Percentiles rank a stretch among this genome's conserved stretches.
phyloP scores from a whole-genome alignment of 2,113 vertebrate species.

The Oreotrochilus melanogaster region DNA sequence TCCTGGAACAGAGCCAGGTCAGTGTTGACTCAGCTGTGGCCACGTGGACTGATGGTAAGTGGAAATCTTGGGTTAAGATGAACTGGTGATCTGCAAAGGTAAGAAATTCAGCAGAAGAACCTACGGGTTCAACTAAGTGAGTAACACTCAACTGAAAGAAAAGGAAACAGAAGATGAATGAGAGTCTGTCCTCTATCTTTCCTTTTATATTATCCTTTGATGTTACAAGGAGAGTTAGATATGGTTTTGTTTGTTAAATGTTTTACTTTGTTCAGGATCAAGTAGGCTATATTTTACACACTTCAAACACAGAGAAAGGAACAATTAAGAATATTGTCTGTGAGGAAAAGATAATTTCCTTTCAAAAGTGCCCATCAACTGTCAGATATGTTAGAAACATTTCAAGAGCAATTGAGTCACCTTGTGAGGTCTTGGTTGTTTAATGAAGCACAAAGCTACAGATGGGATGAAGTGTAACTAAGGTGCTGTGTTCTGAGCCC shows the following conservation, averaged over 20 bases:
- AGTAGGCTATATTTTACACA: neutral
- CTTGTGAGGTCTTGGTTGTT: neutral
- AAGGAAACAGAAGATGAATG: neutral
- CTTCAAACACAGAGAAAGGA: constrained; percentile 1
- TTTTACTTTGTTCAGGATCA: neutral
- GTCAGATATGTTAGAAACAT: constrained; percentile 9
- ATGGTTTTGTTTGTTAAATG: neutral
- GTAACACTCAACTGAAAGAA: neutral
- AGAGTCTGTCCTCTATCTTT: neutral
- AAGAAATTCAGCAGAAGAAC: constrained; percentile 17
- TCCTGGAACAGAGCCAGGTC: neutral
- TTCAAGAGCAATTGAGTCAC: neutral
- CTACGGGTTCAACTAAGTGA: neutral
- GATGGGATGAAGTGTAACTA: neutral
- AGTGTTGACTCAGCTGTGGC: neutral
- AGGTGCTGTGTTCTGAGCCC: neutral
- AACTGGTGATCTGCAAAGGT: neutral
- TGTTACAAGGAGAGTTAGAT: constrained; percentile 14
- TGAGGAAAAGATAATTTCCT: neutral
- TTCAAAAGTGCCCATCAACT: constrained; percentile 2
- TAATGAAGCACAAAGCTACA: neutral
- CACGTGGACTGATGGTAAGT: neutral
- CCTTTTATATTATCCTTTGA: neutral
- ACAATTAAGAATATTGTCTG: neutral
- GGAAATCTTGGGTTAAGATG: neutral